phyloP scores from a whole-genome alignment of 23 tunicate species.

The Halocynthia roretzi region DNA sequence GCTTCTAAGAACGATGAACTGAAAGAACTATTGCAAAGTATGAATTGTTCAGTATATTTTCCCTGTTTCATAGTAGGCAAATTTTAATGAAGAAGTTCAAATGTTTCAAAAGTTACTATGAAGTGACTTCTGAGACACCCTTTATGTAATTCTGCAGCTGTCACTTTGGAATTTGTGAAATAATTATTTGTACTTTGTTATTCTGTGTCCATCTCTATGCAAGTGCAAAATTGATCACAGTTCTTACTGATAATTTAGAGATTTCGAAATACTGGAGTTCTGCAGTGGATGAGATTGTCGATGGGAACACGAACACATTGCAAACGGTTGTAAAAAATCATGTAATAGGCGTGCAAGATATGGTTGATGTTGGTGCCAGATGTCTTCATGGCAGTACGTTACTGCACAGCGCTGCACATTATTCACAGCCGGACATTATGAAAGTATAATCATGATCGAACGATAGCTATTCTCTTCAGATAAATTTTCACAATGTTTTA shows the following conservation, averaged over 20 bases:
- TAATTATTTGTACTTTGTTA: no score
- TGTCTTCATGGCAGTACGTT: conserved; percentile 78
- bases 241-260: neutral
- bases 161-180: no score
- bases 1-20: conserved; percentile 65
- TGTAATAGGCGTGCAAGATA: conserved; percentile 60
- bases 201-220: neutral
- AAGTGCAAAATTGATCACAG: neutral
- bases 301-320: conserved; percentile 30
- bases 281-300: conserved; percentile 50
- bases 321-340: conserved; percentile 56
- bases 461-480: neutral
- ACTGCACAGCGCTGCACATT: conserved; percentile 86
- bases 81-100: no score
- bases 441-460: conserved; percentile 22
- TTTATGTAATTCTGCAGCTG: no score
- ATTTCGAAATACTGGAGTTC: conserved; percentile 27
- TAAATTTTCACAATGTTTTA: neutral
- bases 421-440: conserved; percentile 38
- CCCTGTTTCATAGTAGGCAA: neutral
- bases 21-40: conserved; percentile 48
- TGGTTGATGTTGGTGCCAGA: conserved; percentile 72
- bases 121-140: no score
- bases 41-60: neutral
- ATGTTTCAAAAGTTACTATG: no score